Conservation (phyloP, 2,888 invertebrate species). For the Ceraclea dissimilis region DNA sequence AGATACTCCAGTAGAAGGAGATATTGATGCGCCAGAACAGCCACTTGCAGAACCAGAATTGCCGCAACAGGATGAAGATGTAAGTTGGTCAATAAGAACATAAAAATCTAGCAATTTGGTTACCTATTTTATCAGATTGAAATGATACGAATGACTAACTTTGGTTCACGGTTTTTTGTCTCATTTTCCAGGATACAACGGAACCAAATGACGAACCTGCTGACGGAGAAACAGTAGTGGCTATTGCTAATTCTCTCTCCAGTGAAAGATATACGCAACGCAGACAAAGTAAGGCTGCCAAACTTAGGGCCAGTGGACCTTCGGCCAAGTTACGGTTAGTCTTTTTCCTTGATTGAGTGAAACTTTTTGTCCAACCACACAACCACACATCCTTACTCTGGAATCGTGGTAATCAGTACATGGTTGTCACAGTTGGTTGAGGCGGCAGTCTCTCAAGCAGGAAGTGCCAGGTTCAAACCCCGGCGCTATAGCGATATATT, state of each 20-base stretch:
- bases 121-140: no score
- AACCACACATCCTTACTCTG: no score
- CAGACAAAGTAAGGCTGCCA: background rate
- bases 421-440: no score
- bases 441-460: no score
- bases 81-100: conserved; percentile 1
- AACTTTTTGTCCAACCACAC: no score
- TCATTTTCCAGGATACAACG: conserved; percentile 17
- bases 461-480: no score
- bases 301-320: background rate
- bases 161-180: no score
- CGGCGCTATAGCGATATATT: no score
- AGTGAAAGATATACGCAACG: conserved; percentile 12
- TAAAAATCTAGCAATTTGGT: no score
- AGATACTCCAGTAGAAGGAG: conserved; percentile 12
- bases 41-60: conserved; percentile 9
- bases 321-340: conserved; percentile 17
- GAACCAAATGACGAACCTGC: conserved; percentile 16
- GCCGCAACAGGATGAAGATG: conserved; percentile 11
- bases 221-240: conserved; percentile 17
- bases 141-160: no score
- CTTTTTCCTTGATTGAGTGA: no score
- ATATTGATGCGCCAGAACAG: conserved; percentile 13
- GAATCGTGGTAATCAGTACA: no score
- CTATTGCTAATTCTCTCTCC: conserved; percentile 22